Conservation (phyloP, 2,113 vertebrate genomes). For the Henicopernis longicauda region DNA sequence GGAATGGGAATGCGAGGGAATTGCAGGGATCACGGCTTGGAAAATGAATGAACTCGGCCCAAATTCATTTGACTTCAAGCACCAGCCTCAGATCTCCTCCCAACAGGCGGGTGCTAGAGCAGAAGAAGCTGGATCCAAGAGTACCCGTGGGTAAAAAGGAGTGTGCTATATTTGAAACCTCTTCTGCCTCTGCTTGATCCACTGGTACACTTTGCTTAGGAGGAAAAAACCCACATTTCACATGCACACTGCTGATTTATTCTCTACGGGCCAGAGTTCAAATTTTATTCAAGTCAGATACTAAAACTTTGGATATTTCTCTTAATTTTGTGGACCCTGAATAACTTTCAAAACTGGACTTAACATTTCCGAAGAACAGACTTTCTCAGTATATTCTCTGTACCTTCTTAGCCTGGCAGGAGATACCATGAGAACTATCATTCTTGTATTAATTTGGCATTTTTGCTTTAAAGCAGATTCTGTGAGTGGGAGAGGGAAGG, state of each 20-base stretch:
- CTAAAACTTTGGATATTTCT: not conserved
- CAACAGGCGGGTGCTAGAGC: not conserved
- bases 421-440: conserved; percentile 10
- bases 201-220: not conserved
- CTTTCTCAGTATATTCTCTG: conserved; percentile 23
- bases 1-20: not conserved
- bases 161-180: not conserved
- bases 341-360: not conserved
- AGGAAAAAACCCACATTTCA: not conserved
- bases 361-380: not conserved
- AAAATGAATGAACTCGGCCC: not conserved
- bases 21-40: not conserved
- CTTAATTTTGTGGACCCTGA: not conserved
- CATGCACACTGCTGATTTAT: not conserved
- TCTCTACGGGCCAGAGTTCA: not conserved
- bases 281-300: not conserved
- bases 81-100: not conserved
- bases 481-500: conserved; percentile 42
- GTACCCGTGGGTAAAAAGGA: not conserved
- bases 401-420: conserved; percentile 23
- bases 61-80: not conserved
- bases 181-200: not conserved
- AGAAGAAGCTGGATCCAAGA: not conserved
- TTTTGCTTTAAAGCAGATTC: conserved; percentile 50
- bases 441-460: conserved; percentile 31